Percentiles rank a stretch among this genome's conserved stretches.
phyloP scores from a whole-genome alignment of 2,113 vertebrate species.

The Cyrtonyx montezumae region DNA sequence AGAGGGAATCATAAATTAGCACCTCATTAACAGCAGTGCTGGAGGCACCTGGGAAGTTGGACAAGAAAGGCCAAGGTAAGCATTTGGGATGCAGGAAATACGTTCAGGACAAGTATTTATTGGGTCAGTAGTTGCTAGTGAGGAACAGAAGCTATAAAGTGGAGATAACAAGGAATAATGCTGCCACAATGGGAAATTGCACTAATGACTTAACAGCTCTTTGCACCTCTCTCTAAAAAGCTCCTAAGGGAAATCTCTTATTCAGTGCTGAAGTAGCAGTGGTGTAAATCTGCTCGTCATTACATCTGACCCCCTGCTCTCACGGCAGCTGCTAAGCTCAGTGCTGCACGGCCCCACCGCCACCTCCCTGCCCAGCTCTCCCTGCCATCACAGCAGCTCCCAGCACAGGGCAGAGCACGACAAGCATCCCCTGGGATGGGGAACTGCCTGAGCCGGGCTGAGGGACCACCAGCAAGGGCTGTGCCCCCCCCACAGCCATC shows the following conservation, averaged over 20 bases:
- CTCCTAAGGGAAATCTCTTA: constrained; percentile 51
- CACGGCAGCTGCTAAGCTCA: background rate
- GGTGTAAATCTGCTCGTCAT: constrained; percentile 1
- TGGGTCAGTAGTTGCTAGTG: constrained; percentile 27
- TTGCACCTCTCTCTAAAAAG: constrained; percentile 61
- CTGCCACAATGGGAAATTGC: constrained; percentile 35
- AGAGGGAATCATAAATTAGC: constrained; percentile 40
- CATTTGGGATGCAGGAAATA: background rate
- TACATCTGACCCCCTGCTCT: background rate
- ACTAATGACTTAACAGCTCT: constrained; percentile 65
- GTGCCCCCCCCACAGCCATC: background rate
- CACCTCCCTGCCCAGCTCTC: background rate
- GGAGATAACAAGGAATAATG: constrained; percentile 61
- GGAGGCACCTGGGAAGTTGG: background rate
- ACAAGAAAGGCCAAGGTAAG: background rate
- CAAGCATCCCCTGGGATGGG: background rate
- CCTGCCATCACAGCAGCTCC: background rate
- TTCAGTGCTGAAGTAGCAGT: background rate
- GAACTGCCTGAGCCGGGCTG: background rate
- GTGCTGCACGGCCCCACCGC: background rate
- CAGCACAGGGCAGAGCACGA: background rate
- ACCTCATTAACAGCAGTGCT: constrained; percentile 35
- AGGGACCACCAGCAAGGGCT: background rate
- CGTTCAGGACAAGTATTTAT: constrained; percentile 47
- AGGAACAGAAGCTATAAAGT: constrained; percentile 55